phyloP scores from a whole-genome alignment of 2,888 invertebrate genomes.

The Cephus pygmeus region DNA sequence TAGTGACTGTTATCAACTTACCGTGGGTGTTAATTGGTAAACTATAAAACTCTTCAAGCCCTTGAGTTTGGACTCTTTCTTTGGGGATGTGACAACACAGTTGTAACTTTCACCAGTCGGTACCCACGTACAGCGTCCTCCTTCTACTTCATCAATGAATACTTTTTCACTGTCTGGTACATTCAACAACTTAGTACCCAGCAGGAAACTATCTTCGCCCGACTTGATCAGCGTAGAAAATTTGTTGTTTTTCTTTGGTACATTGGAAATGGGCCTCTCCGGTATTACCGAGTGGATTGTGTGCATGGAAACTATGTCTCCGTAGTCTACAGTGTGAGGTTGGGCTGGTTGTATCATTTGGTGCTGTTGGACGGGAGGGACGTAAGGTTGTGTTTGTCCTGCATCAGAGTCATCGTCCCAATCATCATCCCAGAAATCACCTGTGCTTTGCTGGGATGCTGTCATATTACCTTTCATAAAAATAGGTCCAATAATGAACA shows the following conservation, averaged over 20 bases:
- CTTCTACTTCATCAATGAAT: slow-evolving; percentile 76
- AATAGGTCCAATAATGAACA: slow-evolving; percentile 55
- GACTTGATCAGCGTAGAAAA: slow-evolving; percentile 93
- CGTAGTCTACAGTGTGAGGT: slow-evolving; percentile 55
- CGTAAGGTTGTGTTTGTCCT: slow-evolving; percentile 69
- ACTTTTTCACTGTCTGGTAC: slow-evolving; percentile 80
- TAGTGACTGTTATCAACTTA: slow-evolving; percentile 49
- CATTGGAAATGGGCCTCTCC: slow-evolving; percentile 68
- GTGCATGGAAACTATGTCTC: slow-evolving; percentile 68
- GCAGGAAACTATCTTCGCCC: slow-evolving; percentile 88
- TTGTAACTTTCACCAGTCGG: slow-evolving; percentile 79
- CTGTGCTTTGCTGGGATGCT: slow-evolving; percentile 65
- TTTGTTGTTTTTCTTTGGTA: slow-evolving; percentile 78
- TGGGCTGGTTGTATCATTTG: slow-evolving; percentile 54
- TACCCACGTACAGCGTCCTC: slow-evolving; percentile 83
- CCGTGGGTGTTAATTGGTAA: slow-evolving; percentile 93
- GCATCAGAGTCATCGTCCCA: slow-evolving; percentile 90
- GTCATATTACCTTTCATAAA: slow-evolving; percentile 51
- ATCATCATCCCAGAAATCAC: slow-evolving; percentile 86
- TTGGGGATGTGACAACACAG: slow-evolving; percentile 92
- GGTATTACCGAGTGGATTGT: slow-evolving; percentile 71
- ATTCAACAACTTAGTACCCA: slow-evolving; percentile 78
- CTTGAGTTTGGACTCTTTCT: slow-evolving; percentile 97
- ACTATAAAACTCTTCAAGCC: slow-evolving; percentile 98
- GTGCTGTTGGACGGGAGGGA: slow-evolving; percentile 64